Percentiles rank a stretch among this genome's conserved stretches.
These are phyloP conservation scores for Osmerus eperlanus DNA, from an alignment of 2,113 vertebrate genomes.

Conservation along the genomic window DNA sequence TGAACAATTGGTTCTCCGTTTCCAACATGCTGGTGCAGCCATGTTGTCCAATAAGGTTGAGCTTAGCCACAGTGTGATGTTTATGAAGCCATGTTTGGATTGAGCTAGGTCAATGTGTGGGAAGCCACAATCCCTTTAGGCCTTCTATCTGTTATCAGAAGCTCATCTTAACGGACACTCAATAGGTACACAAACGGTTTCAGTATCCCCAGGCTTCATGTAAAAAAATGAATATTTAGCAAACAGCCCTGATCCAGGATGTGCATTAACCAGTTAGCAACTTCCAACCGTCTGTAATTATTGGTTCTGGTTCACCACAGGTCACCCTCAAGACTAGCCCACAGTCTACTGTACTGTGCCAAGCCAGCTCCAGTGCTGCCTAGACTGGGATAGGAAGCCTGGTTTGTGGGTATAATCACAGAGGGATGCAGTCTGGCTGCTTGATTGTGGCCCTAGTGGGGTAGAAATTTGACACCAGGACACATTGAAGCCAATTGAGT, in stretches of 20 bases:
- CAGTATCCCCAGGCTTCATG: conserved; percentile 20
- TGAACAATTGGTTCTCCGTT: neutral
- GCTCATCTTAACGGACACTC: conserved; percentile 21
- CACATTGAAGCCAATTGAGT: conserved; percentile 1
- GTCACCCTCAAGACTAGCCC: neutral
- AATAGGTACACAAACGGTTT: conserved; percentile 9
- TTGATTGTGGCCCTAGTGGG: neutral
- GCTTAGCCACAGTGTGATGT: neutral
- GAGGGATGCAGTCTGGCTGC: neutral
- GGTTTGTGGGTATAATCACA: neutral
- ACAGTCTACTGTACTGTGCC: neutral
- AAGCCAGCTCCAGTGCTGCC: neutral
- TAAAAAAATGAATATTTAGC: conserved; percentile 18
- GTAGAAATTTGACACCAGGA: conserved; percentile 13
- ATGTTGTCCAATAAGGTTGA: neutral
- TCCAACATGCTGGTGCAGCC: neutral
- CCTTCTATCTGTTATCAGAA: conserved; percentile 37
- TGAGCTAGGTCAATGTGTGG: conserved; percentile 35
- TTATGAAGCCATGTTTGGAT: conserved; percentile 24
- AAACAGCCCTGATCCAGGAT: conserved; percentile 44
- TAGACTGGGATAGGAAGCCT: neutral
- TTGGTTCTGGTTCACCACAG: neutral
- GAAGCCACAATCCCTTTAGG: conserved; percentile 37
- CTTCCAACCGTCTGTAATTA: conserved; percentile 1
- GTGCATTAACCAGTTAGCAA: conserved; percentile 9